A percentile compares a stretch with the other conserved stretches of the same genome.
Evolutionary conservation across 2,797 vertebrate genomes (phyloP).

Genomic region (Xenops minutus): DNA sequence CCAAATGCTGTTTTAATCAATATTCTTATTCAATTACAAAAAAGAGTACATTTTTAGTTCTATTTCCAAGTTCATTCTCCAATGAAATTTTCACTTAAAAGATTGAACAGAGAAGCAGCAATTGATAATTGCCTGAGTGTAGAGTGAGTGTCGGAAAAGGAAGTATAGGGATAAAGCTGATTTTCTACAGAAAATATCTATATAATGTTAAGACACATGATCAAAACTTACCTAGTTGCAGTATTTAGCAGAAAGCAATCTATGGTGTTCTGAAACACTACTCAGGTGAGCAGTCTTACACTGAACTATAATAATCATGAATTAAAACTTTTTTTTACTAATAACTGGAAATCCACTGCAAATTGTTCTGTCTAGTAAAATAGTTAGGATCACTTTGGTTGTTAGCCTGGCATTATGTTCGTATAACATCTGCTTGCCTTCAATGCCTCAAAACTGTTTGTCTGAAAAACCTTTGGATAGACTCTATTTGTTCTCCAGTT

Average conservation of each 20-base stretch:
- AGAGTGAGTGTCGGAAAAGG: background rate
- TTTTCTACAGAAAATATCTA: background rate
- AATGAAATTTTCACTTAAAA: background rate
- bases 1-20: background rate
- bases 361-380: background rate
- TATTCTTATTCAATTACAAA: background rate
- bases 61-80: background rate
- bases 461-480: background rate
- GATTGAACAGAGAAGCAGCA: background rate
- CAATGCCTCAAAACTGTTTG: background rate
- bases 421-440: background rate
- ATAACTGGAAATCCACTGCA: background rate
- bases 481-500: background rate
- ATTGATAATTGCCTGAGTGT: background rate
- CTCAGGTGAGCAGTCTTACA: background rate
- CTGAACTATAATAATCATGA: background rate
- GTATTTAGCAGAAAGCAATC: background rate
- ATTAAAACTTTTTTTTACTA: background rate
- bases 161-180: background rate
- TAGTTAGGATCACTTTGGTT: background rate
- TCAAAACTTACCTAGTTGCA: background rate
- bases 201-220: background rate
- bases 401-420: rapidly evolving
- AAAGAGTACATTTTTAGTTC: background rate
- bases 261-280: background rate